Base-by-base conservation (phyloP, 2,113 vertebrate species). In the Prionailurus viverrinus region DNA sequence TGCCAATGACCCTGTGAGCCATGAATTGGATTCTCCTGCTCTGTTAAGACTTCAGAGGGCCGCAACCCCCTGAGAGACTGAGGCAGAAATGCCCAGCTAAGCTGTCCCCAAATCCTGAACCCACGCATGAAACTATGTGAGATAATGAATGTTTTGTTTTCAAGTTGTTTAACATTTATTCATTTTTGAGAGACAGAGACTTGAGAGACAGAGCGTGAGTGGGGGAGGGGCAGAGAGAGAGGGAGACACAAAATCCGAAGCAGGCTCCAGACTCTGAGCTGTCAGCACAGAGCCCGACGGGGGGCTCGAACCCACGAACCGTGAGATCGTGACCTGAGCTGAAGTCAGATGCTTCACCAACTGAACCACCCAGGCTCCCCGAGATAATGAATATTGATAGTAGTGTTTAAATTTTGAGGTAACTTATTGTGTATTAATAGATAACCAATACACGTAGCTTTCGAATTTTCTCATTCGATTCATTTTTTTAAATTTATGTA, bases 281-380 rank as follows among this genome's bases (percentile, higher is more conserved):
- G 51, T 51, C 51, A 51, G 51, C 13, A 14, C 51, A 14, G 51
- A 51, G 3, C 51, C 0, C 51, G 0, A 51, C 51, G 0, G 0
- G 0, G 51, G 51, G 0, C 51, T 51, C 13, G 51, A 51, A 51
- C 51, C 13, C 51, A 51, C 51, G 14, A 0, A 51, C 14, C 11
- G 0, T 0, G 13, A 51, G 14, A 51, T 51, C 51, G 1, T 51
- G 51, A 51, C 51, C 14, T 12, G 1, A 36, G 36, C 36, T 36
- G 36, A 36, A 36, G 36, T 51, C 48, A 51, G 48, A 51, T 51
- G 11, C 48, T 51, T 51, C 7, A 51, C 48, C 48, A 6, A 14
- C 51, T 51, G 3, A 51, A 14, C 51, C 51, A 51, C 51, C 13
- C 51, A 51, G 51, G 10, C 13, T 13, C 51, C 51, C 51, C 13